Base-by-base conservation (phyloP, 2,888 invertebrate genomes). In the Drosophila cyrtoloma region DNA sequence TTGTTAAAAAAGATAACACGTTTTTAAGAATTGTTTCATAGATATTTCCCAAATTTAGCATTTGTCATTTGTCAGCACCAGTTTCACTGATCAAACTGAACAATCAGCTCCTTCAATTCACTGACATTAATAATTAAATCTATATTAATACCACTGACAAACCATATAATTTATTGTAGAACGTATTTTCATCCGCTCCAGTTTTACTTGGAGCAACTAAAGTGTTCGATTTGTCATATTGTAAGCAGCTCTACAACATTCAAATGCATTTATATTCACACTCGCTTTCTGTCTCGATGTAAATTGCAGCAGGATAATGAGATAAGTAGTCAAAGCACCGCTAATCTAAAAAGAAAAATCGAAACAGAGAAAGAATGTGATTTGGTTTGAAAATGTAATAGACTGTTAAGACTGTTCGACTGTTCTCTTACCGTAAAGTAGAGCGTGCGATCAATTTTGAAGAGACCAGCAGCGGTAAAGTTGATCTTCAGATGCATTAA, bases 381-480 rank as follows among this genome's bases (percentile, higher is more conserved):
- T 5, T 5, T n/a, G n/a, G n/a, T n/a, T 10, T 14, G 47, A 26
- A 28, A 16, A 51, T 30, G 3, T 30, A 19, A n/a, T 28, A 44
- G 4, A 26, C 5, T 28, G 4, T 1, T 6, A 28, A 28, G 28
- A 47, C 22, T 47, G 22, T 22, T 5, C n/a, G 42, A 42, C 10
- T n/a, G 7, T 14, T 53, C 12, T 3, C 89, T 77, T 77, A 94
- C 94, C 61, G 94, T 93, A 76, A 93, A 94, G 65, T 94, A 91
- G 14, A 94, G 84, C 10, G 93, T 92, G 9, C 93, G 92, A 81
- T 94, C 93, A 42, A 94, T 92, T 39, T 92, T 92, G 57, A 94
- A 94, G 32, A 94, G 86, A 6, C 93, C 94, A n/a, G 92, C 93
- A 0, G 93, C 93, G 0, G 94, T 93, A 58, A 94, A 94, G 56